Evolutionary conservation across 2,797 vertebrate genomes (phyloP).

Genomic region (Characodon lateralis): DNA sequence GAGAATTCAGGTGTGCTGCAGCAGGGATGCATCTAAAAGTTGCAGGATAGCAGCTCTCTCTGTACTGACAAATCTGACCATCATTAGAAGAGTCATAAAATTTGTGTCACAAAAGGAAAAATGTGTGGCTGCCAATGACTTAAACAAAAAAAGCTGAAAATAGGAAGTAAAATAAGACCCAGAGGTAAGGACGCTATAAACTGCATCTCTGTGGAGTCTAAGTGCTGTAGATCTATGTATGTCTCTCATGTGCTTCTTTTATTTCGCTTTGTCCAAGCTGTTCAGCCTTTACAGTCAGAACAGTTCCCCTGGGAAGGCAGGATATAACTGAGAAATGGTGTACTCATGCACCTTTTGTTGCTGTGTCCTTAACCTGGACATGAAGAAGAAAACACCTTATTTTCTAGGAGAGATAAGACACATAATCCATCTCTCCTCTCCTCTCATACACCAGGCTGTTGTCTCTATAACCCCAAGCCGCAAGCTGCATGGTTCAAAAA

Average conservation of each 20-base stretch:
- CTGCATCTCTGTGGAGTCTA: background rate
- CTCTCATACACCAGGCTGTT: background rate
- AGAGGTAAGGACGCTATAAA: background rate
- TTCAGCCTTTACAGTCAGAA: constrained; percentile 28
- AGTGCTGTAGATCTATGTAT: background rate
- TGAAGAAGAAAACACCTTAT: constrained; percentile 8
- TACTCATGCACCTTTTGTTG: constrained; percentile 29
- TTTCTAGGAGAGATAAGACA: constrained; percentile 16
- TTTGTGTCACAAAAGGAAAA: too few relatives aligned
- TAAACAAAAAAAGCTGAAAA: background rate
- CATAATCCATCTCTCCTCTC: constrained; percentile 10
- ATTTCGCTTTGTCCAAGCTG: constrained; percentile 13
- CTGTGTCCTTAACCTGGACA: constrained; percentile 7
- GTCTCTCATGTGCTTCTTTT: constrained; percentile 7
- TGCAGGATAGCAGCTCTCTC: too few relatives aligned
- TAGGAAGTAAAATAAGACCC: background rate
- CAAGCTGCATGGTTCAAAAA: constrained; percentile 22
- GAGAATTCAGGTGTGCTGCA: too few relatives aligned
- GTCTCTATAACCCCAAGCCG: constrained; percentile 31
- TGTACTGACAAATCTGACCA: too few relatives aligned
- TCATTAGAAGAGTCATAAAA: too few relatives aligned
- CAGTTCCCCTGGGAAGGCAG: constrained; percentile 16
- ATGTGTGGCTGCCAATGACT: background rate
- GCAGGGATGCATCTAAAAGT: too few relatives aligned
- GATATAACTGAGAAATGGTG: background rate